Conservation (phyloP, 2,797 vertebrate species). For the Neosilurus mollespiculum region DNA sequence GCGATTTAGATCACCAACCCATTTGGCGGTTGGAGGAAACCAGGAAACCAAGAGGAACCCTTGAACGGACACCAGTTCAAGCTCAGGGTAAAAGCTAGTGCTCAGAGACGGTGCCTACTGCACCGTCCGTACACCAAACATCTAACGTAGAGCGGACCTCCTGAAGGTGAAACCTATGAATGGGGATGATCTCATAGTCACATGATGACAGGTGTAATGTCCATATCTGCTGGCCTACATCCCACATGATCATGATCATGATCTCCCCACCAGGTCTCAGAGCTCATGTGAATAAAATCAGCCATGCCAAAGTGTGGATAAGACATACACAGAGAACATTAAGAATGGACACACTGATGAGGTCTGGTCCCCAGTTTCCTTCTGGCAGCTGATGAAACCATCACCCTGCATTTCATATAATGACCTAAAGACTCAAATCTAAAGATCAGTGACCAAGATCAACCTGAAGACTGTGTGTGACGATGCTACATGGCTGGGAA, state of each 20-base stretch:
- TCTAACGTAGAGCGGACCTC: not conserved
- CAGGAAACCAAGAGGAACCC: not conserved
- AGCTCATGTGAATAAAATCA: no score
- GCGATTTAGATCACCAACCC: not conserved
- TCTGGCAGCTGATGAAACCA: not conserved
- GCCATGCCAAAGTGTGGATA: not conserved
- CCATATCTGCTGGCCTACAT: not conserved
- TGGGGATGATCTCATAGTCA: not conserved
- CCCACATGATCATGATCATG: not conserved
- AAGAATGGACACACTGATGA: not conserved
- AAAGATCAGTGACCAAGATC: conserved; percentile 4
- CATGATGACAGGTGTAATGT: not conserved
- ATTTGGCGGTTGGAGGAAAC: not conserved
- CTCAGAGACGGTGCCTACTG: not conserved
- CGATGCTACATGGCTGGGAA: rapidly evolving
- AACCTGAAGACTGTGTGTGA: not conserved
- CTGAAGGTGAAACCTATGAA: not conserved
- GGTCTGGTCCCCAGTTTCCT: not conserved
- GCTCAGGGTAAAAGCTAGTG: not conserved
- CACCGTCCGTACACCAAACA: not conserved
- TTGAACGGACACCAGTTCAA: not conserved
- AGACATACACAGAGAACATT: no score
- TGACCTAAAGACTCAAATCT: not conserved
- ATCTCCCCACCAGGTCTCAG: not conserved
- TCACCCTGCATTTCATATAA: not conserved